phyloP scores from a whole-genome alignment of 2,797 vertebrate species.

The Chelon auratus region DNA sequence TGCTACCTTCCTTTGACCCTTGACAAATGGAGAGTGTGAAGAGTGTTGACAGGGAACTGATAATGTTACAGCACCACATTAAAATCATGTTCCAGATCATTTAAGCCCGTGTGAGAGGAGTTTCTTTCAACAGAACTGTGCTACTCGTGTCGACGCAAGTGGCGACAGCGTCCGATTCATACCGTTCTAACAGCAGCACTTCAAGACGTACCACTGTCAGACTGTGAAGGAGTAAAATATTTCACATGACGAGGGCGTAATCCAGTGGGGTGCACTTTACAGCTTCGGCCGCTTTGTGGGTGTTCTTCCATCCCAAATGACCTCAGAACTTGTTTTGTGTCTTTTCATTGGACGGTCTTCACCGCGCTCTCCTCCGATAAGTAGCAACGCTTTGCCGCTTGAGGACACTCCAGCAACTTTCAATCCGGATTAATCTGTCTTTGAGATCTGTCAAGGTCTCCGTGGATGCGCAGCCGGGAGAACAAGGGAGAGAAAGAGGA shows the following conservation, averaged over 20 bases:
- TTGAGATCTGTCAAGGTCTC: conserved; percentile 73
- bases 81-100: conserved; percentile 21
- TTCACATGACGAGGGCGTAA: conserved; percentile 53
- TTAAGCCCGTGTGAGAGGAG: conserved; percentile 6
- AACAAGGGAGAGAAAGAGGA: conserved; percentile 34
- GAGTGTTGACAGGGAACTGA: not conserved
- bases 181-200: conserved; percentile 25
- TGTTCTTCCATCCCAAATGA: conserved; percentile 49
- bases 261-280: conserved; percentile 38
- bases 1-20: not conserved
- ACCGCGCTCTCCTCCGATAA: conserved; percentile 49
- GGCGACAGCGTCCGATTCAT: conserved; percentile 16
- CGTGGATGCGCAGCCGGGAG: conserved; percentile 53
- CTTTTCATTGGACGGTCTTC: conserved; percentile 47
- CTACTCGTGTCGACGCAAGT: not conserved
- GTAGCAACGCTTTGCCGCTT: conserved; percentile 66
- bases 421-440: conserved; percentile 74
- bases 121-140: conserved; percentile 12
- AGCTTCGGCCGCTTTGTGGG: conserved; percentile 20
- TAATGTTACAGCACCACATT: not conserved
- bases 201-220: not conserved
- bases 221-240: conserved; percentile 30
- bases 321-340: conserved; percentile 50
- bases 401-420: conserved; percentile 75
- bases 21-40: not conserved